Percentiles rank a stretch among this genome's conserved stretches.
phyloP scores from a whole-genome alignment of 2,797 vertebrate genomes.

The Acrocephalus scirpaceus region DNA sequence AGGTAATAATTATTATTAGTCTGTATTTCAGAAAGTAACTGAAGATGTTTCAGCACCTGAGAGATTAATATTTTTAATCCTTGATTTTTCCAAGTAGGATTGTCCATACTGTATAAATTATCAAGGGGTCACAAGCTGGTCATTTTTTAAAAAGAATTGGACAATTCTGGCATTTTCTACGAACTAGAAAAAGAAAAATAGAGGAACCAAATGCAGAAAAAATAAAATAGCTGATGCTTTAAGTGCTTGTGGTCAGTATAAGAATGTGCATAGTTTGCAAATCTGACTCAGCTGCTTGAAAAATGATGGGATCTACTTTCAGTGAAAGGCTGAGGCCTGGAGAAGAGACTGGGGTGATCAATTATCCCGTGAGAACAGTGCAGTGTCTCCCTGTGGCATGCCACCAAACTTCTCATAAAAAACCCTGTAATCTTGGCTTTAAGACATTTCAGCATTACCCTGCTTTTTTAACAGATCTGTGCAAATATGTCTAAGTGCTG shows the following conservation, averaged over 20 bases:
- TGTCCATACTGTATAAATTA: neutral
- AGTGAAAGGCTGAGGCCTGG: neutral
- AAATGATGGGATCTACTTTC: neutral
- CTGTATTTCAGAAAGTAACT: neutral
- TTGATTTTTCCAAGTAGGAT: neutral
- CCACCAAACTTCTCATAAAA: neutral
- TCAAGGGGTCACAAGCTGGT: neutral
- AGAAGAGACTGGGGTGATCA: neutral
- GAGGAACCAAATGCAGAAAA: neutral
- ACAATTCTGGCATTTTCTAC: neutral
- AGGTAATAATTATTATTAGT: neutral
- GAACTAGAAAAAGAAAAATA: neutral
- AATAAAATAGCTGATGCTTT: neutral
- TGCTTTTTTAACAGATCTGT: neutral
- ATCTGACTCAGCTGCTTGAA: neutral
- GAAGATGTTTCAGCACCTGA: neutral
- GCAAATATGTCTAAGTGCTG: neutral
- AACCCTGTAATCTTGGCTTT: neutral
- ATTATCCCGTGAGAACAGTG: neutral
- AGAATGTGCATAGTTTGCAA: constrained; percentile 8
- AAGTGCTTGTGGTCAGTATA: neutral
- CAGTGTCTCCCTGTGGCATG: neutral
- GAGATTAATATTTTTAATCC: neutral
- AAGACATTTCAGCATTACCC: neutral
- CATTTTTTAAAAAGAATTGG: neutral